Conservation (phyloP, 2,888 invertebrate genomes). For the Aelia acuminata region DNA sequence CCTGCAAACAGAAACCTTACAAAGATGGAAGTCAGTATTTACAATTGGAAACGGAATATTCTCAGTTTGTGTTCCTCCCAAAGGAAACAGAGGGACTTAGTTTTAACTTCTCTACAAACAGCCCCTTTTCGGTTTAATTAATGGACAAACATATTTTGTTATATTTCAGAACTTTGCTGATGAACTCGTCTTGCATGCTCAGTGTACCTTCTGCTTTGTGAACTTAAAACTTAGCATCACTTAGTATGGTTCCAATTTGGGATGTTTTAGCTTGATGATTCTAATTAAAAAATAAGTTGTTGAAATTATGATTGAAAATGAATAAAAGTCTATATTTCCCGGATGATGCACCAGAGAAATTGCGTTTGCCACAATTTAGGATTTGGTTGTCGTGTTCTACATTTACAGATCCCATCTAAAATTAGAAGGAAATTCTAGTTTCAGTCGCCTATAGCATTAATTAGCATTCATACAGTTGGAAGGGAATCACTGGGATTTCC, state of each 20-base stretch:
- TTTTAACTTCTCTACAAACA: not conserved
- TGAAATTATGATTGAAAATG: not conserved
- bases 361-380: too few species aligned
- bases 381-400: too few species aligned
- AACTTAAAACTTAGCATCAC: not conserved
- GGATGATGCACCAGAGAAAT: too few species aligned
- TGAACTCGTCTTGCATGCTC: not conserved
- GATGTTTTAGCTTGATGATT: not conserved
- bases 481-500: too few species aligned
- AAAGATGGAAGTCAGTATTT: slow-evolving; percentile 22
- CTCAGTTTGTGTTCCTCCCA: slow-evolving; percentile 4
- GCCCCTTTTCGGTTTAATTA: slow-evolving; percentile 16
- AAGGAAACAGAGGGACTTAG: not conserved
- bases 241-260: not conserved
- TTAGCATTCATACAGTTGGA: too few species aligned
- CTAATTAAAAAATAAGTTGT: not conserved
- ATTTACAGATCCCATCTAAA: too few species aligned
- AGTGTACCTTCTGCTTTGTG: not conserved
- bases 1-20: not conserved
- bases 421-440: too few species aligned
- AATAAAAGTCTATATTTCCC: too few species aligned
- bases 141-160: slow-evolving; percentile 26
- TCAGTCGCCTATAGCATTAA: too few species aligned
- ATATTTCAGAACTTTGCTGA: not conserved
- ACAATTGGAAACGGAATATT: slow-evolving; percentile 2